Evolutionary conservation across 2,797 vertebrate species (phyloP), one percentile per base, ranked within the genome.

Genomic region (Ceyx erithaca): DNA sequence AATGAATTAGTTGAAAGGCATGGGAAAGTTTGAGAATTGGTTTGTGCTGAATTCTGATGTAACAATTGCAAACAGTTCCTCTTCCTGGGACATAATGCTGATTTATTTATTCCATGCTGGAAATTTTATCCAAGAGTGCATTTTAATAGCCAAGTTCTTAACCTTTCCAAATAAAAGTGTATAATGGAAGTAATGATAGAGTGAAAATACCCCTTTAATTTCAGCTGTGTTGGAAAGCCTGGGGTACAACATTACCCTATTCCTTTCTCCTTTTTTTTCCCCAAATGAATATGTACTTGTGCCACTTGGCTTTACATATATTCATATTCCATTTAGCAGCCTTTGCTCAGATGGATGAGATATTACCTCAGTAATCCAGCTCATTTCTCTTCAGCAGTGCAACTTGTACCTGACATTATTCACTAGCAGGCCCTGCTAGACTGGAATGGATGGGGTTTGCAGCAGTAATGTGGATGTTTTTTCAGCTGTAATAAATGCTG

Each of bases 121-220:
- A 90, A 80, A 89, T 91, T 87, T 87, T 66, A 83, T 66, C 35
- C 33, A 49, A 75, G 58, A 87, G 22, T 87, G 55, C 16, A 63
- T 94, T 93, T 93, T 93, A 94, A 91, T 87, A 83, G 66, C 66
- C 0, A 8, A 89, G 52, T 72, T 91, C 66, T 89, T 85, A 92
- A 78, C 54, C 46, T 49, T 87, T 69, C 69, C 16, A 57, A 85
- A 92, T 72, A 89, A 61, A 92, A 75, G 20, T 5, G 0, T 55
- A 43, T 81, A 87, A 89, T 70, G 59, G 77, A 87, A 93, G 76
- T 89, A 85, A 87, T 91, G 73, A 48, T 64, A 92, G 70, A 78
- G 31, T 87, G 46, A 85, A 92, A 94, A 87, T 76, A 92, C 40
- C 59, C 55, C 51, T 55, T 91, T 94, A 85, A 93, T 91, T 83